Evolutionary conservation across 1,140 invertebrate species (phyloP), one percentile per base, ranked within the genome.

Genomic region (Eriocheir sinensis): DNA sequence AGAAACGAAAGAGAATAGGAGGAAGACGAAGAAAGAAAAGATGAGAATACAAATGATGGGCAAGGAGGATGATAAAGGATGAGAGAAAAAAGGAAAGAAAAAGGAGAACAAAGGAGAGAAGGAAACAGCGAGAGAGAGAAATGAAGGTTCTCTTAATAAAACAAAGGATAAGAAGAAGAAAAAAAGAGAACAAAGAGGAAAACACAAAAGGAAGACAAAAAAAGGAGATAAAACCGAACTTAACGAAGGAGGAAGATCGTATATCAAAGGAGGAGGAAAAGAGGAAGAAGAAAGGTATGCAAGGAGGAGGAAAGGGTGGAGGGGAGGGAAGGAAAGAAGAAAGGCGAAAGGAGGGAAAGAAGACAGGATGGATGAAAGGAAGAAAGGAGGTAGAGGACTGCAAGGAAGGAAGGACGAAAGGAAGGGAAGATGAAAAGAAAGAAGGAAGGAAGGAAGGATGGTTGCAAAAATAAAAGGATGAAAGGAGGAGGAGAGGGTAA

Each of bases 181-280:
- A 86, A 32, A 86, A 32, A 86, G 91, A 34, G 30, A 30, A 36
- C 60, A 53, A 41, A 12, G 72, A 72, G 91, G 30, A 93, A 60
- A 32, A 41, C 41, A 38, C 79, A 48, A 32, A 83, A 38, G 92
- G 88, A 83, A 53, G 60, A 41, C 12, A 86, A 85, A 40, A 40
- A 41, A 17, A 88, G 17, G 40, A 83, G 41, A 83, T 8, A 40
- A 81, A 83, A 32, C n/a, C n/a, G 53, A 48, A 60, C 30, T 38
- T 38, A 60, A 6, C 27, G 30, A 36, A 34, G 36, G 53, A 2
- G 92, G 8, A 38, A 38, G 32, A 17, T 40, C 17, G 81, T 9
- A 34, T 30, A 34, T 30, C 9, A 34, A 27, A 83, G n/a, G 9
- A 34, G n/a, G 8, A 83, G 81, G 8, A 9, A 72, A n/a, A 30